phyloP scores from a whole-genome alignment of 2,797 vertebrate genomes.

The Poecilia wingei region DNA sequence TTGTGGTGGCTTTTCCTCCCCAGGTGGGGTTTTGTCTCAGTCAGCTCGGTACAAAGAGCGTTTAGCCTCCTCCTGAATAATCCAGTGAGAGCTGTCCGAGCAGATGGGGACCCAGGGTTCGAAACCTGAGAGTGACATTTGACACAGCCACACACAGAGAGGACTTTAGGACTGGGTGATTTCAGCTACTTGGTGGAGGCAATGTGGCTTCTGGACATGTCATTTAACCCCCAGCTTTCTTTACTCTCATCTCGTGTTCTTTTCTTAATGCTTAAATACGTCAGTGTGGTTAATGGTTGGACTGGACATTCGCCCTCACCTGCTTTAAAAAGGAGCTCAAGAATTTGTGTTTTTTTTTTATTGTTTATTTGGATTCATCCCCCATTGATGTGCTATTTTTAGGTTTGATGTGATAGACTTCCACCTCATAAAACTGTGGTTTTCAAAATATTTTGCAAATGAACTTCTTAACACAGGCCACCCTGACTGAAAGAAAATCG shows the following conservation, averaged over 20 bases:
- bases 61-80: constrained; percentile 85
- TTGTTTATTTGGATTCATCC: neutral
- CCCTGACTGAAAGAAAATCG: neutral
- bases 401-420: neutral
- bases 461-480: neutral
- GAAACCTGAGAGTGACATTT: constrained; percentile 79
- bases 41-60: constrained; percentile 77
- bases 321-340: constrained; percentile 23
- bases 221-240: constrained; percentile 66
- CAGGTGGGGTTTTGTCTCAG: constrained; percentile 77
- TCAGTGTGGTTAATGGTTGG: constrained; percentile 33
- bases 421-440: neutral
- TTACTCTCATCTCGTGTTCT: constrained; percentile 23
- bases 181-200: constrained; percentile 58
- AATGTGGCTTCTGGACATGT: constrained; percentile 61
- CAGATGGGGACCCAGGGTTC: constrained; percentile 74
- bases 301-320: constrained; percentile 47
- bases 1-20: constrained; percentile 50
- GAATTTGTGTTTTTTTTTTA: neutral
- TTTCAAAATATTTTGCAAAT: neutral
- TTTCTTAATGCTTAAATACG: constrained; percentile 43
- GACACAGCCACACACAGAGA: constrained; percentile 62
- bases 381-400: neutral
- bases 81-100: constrained; percentile 74
- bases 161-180: constrained; percentile 60